Evolutionary conservation across 2,113 vertebrate genomes (phyloP).

Genomic region (Ammodytes marinus): DNA sequence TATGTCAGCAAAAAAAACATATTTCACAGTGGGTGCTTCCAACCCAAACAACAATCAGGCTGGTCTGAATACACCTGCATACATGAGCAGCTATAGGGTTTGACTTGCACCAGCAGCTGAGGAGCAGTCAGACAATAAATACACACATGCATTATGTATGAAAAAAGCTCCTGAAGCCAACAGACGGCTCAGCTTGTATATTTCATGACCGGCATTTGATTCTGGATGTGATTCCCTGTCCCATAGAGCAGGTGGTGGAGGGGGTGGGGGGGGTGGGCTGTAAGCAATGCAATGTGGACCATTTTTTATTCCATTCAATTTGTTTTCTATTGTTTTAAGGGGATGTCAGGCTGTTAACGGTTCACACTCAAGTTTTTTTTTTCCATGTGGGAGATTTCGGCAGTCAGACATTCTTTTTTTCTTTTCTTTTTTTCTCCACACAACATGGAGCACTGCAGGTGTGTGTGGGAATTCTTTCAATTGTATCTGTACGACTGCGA

Average conservation of each 20-base stretch:
- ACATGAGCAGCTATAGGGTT: not conserved
- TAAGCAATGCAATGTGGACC: too few relatives aligned
- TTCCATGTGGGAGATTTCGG: slow-evolving; percentile 12
- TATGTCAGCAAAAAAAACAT: too few relatives aligned
- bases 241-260: too few relatives aligned
- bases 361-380: slow-evolving; percentile 19
- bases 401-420: not conserved
- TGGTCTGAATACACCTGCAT: slow-evolving; percentile 32
- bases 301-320: slow-evolving; percentile 4
- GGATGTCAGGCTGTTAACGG: slow-evolving; percentile 14
- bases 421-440: slow-evolving; percentile 23
- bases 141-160: slow-evolving; percentile 64
- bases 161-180: slow-evolving; percentile 65
- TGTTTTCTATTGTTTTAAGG: slow-evolving; percentile 16
- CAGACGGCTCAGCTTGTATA: slow-evolving; percentile 31
- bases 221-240: slow-evolving; percentile 51
- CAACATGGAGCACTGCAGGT: not conserved
- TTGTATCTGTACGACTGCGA: too few relatives aligned
- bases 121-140: slow-evolving; percentile 60
- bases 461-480: too few relatives aligned
- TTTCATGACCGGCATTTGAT: slow-evolving; percentile 64
- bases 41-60: too few relatives aligned
- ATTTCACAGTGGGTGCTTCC: too few relatives aligned
- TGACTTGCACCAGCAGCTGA: slow-evolving; percentile 33
- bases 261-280: too few relatives aligned